phyloP scores from a whole-genome alignment of 1,140 invertebrate species.

The Pinna nobilis region DNA sequence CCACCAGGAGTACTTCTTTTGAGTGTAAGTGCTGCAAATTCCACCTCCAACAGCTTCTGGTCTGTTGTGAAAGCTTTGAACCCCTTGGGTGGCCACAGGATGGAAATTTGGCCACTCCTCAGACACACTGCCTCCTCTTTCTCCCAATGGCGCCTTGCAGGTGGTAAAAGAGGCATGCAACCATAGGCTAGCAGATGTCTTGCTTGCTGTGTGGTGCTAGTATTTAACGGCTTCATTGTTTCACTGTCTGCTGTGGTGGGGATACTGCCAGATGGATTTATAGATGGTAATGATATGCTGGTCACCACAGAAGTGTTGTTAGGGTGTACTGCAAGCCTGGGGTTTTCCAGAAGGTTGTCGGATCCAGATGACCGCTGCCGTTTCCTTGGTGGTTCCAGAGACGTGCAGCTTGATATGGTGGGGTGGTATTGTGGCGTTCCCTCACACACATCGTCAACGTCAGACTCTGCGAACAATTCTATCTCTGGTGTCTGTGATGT shows the following conservation, averaged over 20 bases:
- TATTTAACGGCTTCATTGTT: too few relatives aligned
- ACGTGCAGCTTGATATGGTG: not conserved
- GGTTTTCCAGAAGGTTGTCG: not conserved
- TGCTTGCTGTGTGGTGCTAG: too few relatives aligned
- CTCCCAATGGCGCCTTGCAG: not conserved
- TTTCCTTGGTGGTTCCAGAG: not conserved
- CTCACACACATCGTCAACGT: not conserved
- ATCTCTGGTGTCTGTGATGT: not conserved
- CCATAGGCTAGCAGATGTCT: not conserved
- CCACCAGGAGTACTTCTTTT: not conserved
- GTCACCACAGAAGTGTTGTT: too few relatives aligned
- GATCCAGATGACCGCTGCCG: not conserved
- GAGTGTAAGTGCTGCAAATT: not conserved
- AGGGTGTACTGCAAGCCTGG: not conserved
- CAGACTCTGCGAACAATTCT: not conserved
- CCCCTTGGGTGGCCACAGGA: not conserved
- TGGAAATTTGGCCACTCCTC: not conserved
- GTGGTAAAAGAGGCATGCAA: not conserved
- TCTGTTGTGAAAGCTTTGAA: not conserved
- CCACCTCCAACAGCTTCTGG: not conserved
- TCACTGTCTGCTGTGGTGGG: too few relatives aligned
- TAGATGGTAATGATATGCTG: too few relatives aligned
- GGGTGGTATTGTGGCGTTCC: not conserved
- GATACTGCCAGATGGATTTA: too few relatives aligned
- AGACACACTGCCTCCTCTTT: not conserved